phyloP scores from a whole-genome alignment of 2,797 vertebrate genomes.

The Cossypha niveicapilla region DNA sequence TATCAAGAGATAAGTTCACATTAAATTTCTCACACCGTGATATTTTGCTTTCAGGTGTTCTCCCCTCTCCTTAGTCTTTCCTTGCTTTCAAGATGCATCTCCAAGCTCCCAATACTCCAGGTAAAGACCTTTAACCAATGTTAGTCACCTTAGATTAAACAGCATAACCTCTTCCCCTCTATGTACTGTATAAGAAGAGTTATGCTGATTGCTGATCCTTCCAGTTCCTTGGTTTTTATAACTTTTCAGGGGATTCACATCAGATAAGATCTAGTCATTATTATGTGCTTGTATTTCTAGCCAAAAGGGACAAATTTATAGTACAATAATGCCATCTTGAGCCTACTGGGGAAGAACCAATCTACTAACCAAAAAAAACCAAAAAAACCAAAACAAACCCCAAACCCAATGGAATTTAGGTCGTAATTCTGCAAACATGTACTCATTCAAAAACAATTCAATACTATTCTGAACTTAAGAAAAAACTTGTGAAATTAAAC shows the following conservation, averaged over 20 bases:
- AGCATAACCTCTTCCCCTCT: neutral
- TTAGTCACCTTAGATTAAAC: neutral
- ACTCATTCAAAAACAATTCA: neutral
- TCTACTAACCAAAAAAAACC: neutral
- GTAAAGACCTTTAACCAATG: neutral
- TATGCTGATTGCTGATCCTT: neutral
- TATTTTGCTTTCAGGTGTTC: neutral
- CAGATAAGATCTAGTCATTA: neutral
- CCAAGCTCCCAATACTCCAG: neutral
- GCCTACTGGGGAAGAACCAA: neutral
- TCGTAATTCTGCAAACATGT: neutral
- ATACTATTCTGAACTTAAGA: neutral
- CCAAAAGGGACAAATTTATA: neutral
- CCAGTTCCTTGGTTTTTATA: neutral
- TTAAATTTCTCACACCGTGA: neutral
- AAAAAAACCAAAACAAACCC: neutral
- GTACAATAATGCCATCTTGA: neutral
- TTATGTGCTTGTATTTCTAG: neutral
- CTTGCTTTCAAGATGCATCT: neutral
- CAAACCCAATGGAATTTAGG: neutral
- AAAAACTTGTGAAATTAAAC: neutral
- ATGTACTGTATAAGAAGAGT: fast-evolving
- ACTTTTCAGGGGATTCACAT: neutral
- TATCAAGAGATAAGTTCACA: neutral
- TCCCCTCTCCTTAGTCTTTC: neutral